These are phyloP conservation scores for Thryonomys swinderianus DNA, from an alignment of 2,113 vertebrate species.

Conservation along the genomic window DNA sequence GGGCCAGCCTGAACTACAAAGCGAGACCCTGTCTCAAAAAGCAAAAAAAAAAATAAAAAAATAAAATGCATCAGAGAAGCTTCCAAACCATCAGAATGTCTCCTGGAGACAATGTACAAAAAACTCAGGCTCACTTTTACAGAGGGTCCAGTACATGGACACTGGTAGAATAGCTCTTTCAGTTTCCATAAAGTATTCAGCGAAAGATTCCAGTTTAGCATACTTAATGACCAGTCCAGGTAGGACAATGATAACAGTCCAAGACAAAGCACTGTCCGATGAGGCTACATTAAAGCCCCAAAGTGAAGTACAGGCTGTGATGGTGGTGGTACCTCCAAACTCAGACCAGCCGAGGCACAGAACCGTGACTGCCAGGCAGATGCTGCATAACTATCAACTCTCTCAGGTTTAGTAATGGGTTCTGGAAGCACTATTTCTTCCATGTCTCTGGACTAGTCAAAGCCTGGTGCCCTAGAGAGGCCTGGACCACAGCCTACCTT, in stretches of 20 bases:
- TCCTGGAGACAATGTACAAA: neutral
- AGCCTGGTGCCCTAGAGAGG: neutral
- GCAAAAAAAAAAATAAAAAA: too few species aligned
- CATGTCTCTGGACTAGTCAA: neutral
- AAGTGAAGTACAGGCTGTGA: neutral
- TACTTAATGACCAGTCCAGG: neutral
- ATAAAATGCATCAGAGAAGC: neutral
- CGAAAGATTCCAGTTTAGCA: neutral
- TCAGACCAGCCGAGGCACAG: neutral
- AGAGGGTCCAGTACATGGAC: neutral
- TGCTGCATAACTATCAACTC: neutral
- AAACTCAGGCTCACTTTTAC: neutral
- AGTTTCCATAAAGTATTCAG: neutral
- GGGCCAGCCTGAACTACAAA: too few species aligned
- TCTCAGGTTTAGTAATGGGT: neutral
- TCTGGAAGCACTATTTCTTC: neutral
- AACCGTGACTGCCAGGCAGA: neutral
- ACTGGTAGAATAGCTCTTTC: neutral
- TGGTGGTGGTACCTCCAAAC: neutral
- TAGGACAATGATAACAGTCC: neutral
- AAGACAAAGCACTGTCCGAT: neutral
- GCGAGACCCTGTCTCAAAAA: too few species aligned
- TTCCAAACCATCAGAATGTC: slow-evolving; percentile 33
- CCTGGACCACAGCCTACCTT: neutral
- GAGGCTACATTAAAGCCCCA: neutral